Percentiles rank a stretch among this genome's conserved stretches.
These are phyloP conservation scores for Mylabris phalerata DNA, from an alignment of 1,140 invertebrate genomes.

Conservation along the genomic window DNA sequence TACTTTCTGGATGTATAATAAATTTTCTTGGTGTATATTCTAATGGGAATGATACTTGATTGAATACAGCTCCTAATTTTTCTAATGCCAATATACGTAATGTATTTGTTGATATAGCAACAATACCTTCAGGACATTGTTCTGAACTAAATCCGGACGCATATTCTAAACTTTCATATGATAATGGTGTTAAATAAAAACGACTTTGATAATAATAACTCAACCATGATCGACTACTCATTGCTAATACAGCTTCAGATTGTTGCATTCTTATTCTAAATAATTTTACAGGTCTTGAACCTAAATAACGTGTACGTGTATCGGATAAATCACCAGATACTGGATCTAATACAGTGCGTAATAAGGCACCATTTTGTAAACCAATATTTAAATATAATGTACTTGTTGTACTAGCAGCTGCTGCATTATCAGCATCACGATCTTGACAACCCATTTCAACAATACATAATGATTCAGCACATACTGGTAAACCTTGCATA, in stretches of 20 bases:
- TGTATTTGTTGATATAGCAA: slow-evolving; percentile 97
- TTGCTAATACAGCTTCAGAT: slow-evolving; percentile 92
- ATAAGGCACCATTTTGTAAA: slow-evolving; percentile 91
- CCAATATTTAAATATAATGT: slow-evolving; percentile 97
- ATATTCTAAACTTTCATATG: slow-evolving; percentile 95
- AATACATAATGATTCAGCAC: slow-evolving; percentile 94
- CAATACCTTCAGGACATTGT: slow-evolving; percentile 97
- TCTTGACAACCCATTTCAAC: slow-evolving; percentile 74
- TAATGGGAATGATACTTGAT: slow-evolving; percentile 80
- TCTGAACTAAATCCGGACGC: slow-evolving; percentile 97
- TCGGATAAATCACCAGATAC: slow-evolving; percentile 96
- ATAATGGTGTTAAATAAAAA: slow-evolving; percentile 92
- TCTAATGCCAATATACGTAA: slow-evolving; percentile 95
- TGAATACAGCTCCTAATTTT: slow-evolving; percentile 97
- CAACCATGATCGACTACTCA: slow-evolving; percentile 96
- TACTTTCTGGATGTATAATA: slow-evolving; percentile 87
- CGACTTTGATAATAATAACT: slow-evolving; percentile 98
- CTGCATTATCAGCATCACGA: slow-evolving; percentile 50
- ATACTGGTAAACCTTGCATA: slow-evolving; percentile 95
- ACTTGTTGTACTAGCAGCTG: slow-evolving; percentile 49
- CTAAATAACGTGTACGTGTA: slow-evolving; percentile 73
- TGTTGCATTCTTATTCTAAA: slow-evolving; percentile 94
- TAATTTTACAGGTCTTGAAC: slow-evolving; percentile 91
- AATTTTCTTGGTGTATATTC: slow-evolving; percentile 97
- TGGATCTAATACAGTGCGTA: slow-evolving; percentile 92